A percentile compares a stretch with the other conserved stretches of the same genome.
Conservation (phyloP, 2,888 invertebrate species). For the Torymus auratus region DNA sequence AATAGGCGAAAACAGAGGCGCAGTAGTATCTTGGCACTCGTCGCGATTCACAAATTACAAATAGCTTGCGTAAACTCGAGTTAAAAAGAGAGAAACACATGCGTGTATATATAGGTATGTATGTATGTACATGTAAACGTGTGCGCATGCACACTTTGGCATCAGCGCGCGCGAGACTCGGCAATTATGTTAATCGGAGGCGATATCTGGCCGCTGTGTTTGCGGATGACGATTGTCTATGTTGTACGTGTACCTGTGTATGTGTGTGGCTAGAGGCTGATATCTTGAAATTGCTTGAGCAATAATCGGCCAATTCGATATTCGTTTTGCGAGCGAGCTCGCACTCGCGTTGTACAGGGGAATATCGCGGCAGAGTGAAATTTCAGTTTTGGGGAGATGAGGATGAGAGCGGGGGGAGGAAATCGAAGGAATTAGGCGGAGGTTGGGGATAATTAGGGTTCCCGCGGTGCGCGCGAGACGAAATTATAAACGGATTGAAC, state of each 20-base stretch:
- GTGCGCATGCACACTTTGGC: background rate
- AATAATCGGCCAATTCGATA: slow-evolving; percentile 34
- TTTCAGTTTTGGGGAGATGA: no score
- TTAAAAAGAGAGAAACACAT: slow-evolving; percentile 11
- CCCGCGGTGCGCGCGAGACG: no score
- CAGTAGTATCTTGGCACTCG: background rate
- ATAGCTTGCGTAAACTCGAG: slow-evolving; percentile 22
- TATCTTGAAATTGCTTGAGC: slow-evolving; percentile 47
- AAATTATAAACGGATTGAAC: no score
- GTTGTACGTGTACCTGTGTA: background rate
- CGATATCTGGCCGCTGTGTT: slow-evolving; percentile 27
- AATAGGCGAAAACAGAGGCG: slow-evolving; percentile 31
- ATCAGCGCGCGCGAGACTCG: slow-evolving; percentile 9
- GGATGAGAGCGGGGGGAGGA: no score
- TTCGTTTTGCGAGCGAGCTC: slow-evolving; percentile 16
- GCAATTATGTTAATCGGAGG: slow-evolving; percentile 51
- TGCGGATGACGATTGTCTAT: no score
- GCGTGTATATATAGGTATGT: no score
- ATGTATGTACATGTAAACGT: no score
- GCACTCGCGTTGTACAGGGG: no score
- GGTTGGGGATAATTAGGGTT: no score
- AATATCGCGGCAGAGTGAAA: no score
- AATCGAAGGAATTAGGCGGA: no score
- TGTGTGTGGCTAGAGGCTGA: background rate
- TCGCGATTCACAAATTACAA: slow-evolving; percentile 31